Conservation (phyloP, 2,113 vertebrate genomes). For the Pedionomus torquatus region DNA sequence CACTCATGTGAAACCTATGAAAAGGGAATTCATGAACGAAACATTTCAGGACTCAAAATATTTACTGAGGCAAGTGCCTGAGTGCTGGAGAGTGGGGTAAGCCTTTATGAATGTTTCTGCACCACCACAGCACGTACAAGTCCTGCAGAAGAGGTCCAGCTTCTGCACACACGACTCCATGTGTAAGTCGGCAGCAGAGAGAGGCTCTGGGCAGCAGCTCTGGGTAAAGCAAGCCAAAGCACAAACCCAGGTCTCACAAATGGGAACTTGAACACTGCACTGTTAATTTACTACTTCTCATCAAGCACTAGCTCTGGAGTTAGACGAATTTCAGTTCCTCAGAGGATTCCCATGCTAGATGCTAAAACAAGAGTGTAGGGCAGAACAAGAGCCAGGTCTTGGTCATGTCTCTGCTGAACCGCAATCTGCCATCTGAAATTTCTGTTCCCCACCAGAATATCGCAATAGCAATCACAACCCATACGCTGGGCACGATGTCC, state of each 20-base stretch:
- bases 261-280: not conserved
- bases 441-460: not conserved
- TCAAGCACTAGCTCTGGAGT: not conserved
- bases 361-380: not conserved
- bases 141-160: not conserved
- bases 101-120: not conserved
- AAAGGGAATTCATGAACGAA: not conserved
- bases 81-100: not conserved
- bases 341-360: not conserved
- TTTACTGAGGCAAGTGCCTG: not conserved
- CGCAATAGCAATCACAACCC: not conserved
- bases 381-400: not conserved
- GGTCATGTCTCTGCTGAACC: not conserved
- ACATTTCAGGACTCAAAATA: not conserved
- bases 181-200: rapidly evolving
- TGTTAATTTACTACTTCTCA: not conserved
- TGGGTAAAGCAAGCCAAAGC: not conserved
- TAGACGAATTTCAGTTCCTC: not conserved
- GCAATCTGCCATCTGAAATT: not conserved
- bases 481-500: rapidly evolving
- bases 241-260: not conserved
- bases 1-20: not conserved
- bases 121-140: rapidly evolving
- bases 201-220: not conserved
- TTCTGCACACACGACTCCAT: not conserved